Evolutionary conservation across 1,140 invertebrate species (phyloP), one percentile per base, ranked within the genome.

Genomic region (Drosophila busckii): DNA sequence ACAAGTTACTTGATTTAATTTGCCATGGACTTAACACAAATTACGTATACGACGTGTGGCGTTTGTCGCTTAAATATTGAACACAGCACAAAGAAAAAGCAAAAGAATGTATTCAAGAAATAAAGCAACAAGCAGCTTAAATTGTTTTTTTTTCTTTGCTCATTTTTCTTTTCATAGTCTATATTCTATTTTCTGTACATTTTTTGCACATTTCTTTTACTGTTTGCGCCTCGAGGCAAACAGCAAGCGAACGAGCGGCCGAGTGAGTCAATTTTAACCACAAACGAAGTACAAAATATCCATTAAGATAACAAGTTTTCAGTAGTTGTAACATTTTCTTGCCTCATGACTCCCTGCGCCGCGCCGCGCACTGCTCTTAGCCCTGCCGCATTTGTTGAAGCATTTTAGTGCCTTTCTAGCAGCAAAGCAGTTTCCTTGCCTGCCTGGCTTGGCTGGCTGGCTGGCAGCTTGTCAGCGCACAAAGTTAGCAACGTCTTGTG

Each of bases 271-370:
- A 82, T 80, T 80, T 80, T 49, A 60, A 54, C 73, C 75, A 82
- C 73, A 80, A 80, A 82, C 73, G 75, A 80, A 80, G 64, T 80
- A 82, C 73, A 80, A 80, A 80, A 80, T 80, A 80, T 82, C 73
- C 75, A 80, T 80, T 80, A 80, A 80, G 73, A 80, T 80, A 80
- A 80, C 73, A 80, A 80, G 73, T 80, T 80, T 82, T 78, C 71
- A 82, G 73, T 73, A 80, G 73, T 80, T 80, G 73, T 82, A 73
- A 80, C 73, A 80, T 66, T 66, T 62, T 73, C 54, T n/a, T n/a
- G n/a, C n/a, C n/a, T 52, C 28, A 54, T 45, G 23, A 23, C n/a
- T 17, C 16, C 15, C 25, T 19, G 6, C 6, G 31, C 7, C 32
- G 9, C 7, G 12, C 16, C 38, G 17, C 22, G 8, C 8, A 37